Percentiles rank a stretch among this genome's conserved stretches.
Conservation (phyloP, 2,797 vertebrate genomes). For the Halcyon chelicuti region DNA sequence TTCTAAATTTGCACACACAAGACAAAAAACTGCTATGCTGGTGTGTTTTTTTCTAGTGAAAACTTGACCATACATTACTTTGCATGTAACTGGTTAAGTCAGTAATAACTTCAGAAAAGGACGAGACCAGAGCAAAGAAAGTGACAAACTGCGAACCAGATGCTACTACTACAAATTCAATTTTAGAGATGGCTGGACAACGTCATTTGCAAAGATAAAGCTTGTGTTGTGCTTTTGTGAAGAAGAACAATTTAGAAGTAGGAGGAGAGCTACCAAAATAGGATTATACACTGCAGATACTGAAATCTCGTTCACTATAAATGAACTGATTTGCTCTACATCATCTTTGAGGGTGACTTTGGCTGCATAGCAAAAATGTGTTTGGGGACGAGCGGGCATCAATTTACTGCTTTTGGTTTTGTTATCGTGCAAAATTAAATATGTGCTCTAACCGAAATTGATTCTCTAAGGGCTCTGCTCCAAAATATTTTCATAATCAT, state of each 20-base stretch:
- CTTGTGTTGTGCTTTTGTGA: background rate
- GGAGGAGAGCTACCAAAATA: background rate
- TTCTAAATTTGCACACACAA: background rate
- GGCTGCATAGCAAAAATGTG: background rate
- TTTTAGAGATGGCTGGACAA: constrained; percentile 29
- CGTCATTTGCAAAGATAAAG: constrained; percentile 20
- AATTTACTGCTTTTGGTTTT: constrained; percentile 34
- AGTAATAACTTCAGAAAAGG: constrained; percentile 17
- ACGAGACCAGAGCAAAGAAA: constrained; percentile 9
- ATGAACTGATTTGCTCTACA: background rate
- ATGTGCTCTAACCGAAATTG: background rate
- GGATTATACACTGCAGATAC: background rate
- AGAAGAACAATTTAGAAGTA: background rate
- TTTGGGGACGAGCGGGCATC: background rate
- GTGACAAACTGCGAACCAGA: constrained; percentile 12
- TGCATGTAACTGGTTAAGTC: background rate
- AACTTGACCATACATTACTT: background rate
- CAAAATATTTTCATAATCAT: constrained; percentile 64
- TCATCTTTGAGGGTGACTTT: constrained; percentile 53
- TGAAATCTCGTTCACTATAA: background rate
- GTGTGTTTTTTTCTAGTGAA: background rate
- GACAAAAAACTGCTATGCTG: constrained; percentile 1
- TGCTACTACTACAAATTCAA: constrained; percentile 19
- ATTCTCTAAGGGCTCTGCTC: constrained; percentile 31
- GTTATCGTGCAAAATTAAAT: constrained; percentile 45